Conservation (phyloP, 2,113 vertebrate species). For the Muntiacus muntjak region DNA sequence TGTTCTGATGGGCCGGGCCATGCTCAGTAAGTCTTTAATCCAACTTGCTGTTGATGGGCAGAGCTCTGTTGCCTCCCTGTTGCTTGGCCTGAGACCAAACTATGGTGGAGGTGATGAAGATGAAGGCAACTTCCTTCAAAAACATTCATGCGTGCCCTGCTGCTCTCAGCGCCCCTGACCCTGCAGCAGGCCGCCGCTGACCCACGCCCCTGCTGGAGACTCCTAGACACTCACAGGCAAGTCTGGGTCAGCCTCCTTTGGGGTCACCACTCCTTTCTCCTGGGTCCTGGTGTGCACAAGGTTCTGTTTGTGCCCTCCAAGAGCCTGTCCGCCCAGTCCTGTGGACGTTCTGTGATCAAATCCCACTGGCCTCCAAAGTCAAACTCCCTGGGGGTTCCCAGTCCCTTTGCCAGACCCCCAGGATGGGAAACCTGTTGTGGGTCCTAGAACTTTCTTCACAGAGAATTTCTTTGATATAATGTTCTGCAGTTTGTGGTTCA, state of each 20-base stretch:
- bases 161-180: rapidly evolving
- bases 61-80: background rate
- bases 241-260: background rate
- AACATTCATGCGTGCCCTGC: background rate
- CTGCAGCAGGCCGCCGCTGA: rapidly evolving
- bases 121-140: background rate
- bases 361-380: background rate
- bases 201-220: background rate
- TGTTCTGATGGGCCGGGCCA: background rate
- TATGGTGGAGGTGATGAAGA: background rate
- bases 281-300: background rate
- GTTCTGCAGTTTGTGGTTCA: background rate
- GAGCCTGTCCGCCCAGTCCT: background rate
- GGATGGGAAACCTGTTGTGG: background rate
- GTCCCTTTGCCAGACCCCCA: background rate
- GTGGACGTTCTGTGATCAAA: background rate
- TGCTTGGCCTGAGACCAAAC: background rate
- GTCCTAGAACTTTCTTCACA: background rate
- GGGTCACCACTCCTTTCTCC: background rate
- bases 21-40: background rate
- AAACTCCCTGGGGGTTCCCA: background rate
- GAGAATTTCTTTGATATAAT: background rate
- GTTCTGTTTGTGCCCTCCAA: background rate
- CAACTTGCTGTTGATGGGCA: background rate
- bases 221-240: background rate